Evolutionary conservation across 1,140 invertebrate species (phyloP).

Genomic region (Mylabris phalerata): DNA sequence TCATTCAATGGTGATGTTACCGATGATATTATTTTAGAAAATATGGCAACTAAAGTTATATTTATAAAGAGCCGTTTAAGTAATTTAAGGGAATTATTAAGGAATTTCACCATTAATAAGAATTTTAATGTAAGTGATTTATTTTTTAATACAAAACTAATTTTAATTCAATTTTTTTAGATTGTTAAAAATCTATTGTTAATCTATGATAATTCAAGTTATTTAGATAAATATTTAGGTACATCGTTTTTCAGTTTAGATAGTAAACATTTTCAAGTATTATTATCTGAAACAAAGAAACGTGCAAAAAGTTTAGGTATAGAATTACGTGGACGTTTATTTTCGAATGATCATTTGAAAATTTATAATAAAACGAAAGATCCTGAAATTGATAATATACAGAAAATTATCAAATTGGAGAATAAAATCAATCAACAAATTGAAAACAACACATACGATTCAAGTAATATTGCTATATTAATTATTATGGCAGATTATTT

Average conservation of each 20-base stretch:
- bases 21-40: conserved; percentile 36
- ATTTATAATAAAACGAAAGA: conserved; percentile 27
- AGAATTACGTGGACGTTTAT: conserved; percentile 35
- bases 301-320: conserved; percentile 34
- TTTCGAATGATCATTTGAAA: conserved; percentile 27
- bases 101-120: conserved; percentile 29
- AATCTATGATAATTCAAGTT: conserved; percentile 81
- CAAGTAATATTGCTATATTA: too few species aligned
- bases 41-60: conserved; percentile 37
- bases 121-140: conserved; percentile 33
- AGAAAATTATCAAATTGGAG: conserved; percentile 37
- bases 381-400: conserved; percentile 38
- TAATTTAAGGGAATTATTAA: conserved; percentile 36
- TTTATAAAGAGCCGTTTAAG: conserved; percentile 37
- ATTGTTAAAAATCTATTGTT: conserved; percentile 69
- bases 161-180: conserved; percentile 31
- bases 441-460: conserved; percentile 23
- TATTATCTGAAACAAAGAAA: conserved; percentile 35
- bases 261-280: conserved; percentile 36
- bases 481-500: too few species aligned
- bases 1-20: conserved; percentile 37
- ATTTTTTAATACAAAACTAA: background rate
- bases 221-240: conserved; percentile 74
- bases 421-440: conserved; percentile 35
- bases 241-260: conserved; percentile 66